Evolutionary conservation across 2,113 vertebrate genomes (phyloP), one percentile per base, ranked within the genome.

Genomic region (Lepus europaeus): DNA sequence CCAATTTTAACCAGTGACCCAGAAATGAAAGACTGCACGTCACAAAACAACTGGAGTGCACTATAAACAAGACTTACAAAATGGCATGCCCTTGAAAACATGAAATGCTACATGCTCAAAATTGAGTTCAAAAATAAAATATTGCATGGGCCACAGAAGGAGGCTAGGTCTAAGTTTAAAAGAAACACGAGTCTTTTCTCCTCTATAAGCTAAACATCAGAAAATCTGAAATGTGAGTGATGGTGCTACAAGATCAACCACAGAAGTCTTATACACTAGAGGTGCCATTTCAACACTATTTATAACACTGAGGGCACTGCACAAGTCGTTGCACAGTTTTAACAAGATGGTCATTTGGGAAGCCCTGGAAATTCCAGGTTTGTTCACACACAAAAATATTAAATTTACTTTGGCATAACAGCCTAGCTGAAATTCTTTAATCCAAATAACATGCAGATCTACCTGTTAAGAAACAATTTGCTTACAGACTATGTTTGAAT

Each of bases 21-120:
- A 94, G 85, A 93, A 96, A 88, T 87, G 45, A 94, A 93, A 90
- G 59, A 63, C 10, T 45, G 23, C 49, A 64, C 76, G 87, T 94
- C 77, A 90, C 27, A 83, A 33, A 89, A 63, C 63, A 93, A 53
- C 51, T 29, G 25, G 5, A 68, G 61, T 19, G 12, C 25, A 22
- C 90, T 51, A 53, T 56, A 77, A 84, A 95, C 80, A 90, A 95
- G 61, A 87, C 45, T 90, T 77, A 84, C 53, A 27, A 81, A 94
- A 91, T 87, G 70, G 68, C 84, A 73, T 25, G 81, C 82, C 87
- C 90, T 94, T 83, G 64, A 77, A 92, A 95, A 89, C 39, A 39
- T 19, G 36, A 76, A 86, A 88, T 59, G 25, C 45, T 66, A 53
- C 45, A 84, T 61, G n/a, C 22, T 93, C 68, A 68, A 63, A 89